These are phyloP conservation scores for Nerophis lumbriciformis DNA, from an alignment of 2,113 vertebrate species.

Conservation along the genomic window DNA sequence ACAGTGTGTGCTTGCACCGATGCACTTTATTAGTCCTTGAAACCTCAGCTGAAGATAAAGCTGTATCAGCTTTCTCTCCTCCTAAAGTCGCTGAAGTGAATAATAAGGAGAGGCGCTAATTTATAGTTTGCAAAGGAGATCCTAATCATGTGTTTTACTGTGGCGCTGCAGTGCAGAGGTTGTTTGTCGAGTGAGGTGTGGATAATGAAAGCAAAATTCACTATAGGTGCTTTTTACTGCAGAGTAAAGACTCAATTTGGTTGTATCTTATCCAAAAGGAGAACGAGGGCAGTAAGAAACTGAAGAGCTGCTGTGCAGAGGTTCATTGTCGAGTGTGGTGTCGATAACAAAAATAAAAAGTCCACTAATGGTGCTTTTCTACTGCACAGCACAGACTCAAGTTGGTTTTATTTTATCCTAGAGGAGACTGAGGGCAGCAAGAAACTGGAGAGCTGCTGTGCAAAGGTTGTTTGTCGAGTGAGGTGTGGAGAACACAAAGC, in stretches of 20 bases:
- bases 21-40: conserved; percentile 39
- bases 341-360: too few species aligned
- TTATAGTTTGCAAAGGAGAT: conserved; percentile 48
- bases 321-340: conserved; percentile 11
- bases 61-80: conserved; percentile 38
- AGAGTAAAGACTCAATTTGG: too few species aligned
- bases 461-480: too few species aligned
- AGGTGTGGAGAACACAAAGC: too few species aligned
- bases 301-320: conserved; percentile 15
- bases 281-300: background rate
- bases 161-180: conserved; percentile 7
- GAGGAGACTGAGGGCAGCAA: too few species aligned
- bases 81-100: conserved; percentile 36
- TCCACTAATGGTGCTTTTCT: too few species aligned
- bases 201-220: too few species aligned
- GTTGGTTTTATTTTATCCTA: too few species aligned
- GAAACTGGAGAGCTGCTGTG: too few species aligned
- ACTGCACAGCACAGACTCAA: too few species aligned
- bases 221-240: too few species aligned
- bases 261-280: too few species aligned
- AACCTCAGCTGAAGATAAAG: conserved; percentile 48
- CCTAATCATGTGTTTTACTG: conserved; percentile 49
- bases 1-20: conserved; percentile 13
- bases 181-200: conserved; percentile 11
- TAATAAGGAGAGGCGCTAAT: conserved; percentile 43